Evolutionary conservation across 2,113 vertebrate species (phyloP).

Genomic region (Pituophis catenifer): DNA sequence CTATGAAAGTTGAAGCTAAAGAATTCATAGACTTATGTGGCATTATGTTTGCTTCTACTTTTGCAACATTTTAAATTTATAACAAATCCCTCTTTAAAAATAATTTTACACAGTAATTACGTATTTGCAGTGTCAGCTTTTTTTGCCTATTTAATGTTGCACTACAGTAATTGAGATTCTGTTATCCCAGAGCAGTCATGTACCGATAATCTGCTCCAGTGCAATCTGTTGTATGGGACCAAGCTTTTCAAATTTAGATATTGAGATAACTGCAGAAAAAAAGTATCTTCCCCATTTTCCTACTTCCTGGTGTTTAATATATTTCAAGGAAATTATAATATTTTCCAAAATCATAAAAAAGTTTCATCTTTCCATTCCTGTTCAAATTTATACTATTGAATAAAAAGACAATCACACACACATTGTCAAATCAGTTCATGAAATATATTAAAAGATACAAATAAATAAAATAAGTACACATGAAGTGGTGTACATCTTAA

Average conservation of each 20-base stretch:
- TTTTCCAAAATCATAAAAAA: not conserved
- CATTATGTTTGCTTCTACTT: not conserved
- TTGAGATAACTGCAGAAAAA: not conserved
- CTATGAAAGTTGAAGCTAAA: not conserved
- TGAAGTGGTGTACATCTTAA: not conserved
- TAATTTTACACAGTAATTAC: not conserved
- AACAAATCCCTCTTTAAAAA: not conserved
- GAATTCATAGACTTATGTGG: not conserved
- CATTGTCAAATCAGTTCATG: not conserved
- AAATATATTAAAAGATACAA: slow-evolving; percentile 13
- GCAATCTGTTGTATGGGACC: not conserved
- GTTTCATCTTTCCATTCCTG: not conserved
- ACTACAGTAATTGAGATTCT: not conserved
- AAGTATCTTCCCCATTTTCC: not conserved
- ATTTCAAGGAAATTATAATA: not conserved
- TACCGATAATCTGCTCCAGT: not conserved
- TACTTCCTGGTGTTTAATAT: not conserved
- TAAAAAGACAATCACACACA: not conserved
- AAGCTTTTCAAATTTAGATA: not conserved
- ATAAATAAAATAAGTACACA: slow-evolving; percentile 22
- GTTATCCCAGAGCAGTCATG: not conserved
- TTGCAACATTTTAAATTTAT: not conserved
- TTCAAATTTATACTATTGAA: not conserved
- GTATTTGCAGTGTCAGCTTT: not conserved
- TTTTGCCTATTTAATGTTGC: not conserved